Evolutionary conservation across 2,888 invertebrate genomes (phyloP).

Genomic region (Yponomeuta cagnagella): DNA sequence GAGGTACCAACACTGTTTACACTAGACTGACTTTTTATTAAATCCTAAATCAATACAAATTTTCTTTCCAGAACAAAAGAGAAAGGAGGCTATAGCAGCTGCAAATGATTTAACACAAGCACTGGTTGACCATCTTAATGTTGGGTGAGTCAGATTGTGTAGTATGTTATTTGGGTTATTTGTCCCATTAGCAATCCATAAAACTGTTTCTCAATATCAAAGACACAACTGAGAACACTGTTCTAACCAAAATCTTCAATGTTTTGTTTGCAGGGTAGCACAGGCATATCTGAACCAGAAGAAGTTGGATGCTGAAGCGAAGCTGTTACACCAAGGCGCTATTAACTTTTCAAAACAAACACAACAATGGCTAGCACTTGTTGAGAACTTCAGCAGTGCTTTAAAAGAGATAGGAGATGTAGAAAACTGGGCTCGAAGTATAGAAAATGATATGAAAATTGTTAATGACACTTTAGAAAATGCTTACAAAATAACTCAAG

Average conservation of each 20-base stretch:
- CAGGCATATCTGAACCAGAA: slow-evolving; percentile 99
- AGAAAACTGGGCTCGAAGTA: slow-evolving; percentile 98
- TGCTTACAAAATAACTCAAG: slow-evolving; percentile 87
- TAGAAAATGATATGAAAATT: slow-evolving; percentile 96
- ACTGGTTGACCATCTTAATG: slow-evolving; percentile 97
- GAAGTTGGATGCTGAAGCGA: slow-evolving; percentile 97
- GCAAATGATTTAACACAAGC: slow-evolving; percentile 95
- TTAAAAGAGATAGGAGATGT: slow-evolving; percentile 98
- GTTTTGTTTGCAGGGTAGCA: slow-evolving; percentile 83
- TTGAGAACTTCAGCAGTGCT: slow-evolving; percentile 90
- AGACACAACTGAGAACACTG: neutral
- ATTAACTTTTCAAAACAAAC: slow-evolving; percentile 97
- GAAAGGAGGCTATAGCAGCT: slow-evolving; percentile 94
- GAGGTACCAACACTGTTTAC: neutral
- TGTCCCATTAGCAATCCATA: neutral
- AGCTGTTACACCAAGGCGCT: slow-evolving; percentile 94
- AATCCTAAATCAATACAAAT: neutral
- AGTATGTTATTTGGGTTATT: slow-evolving; percentile 13
- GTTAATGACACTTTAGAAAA: slow-evolving; percentile 94
- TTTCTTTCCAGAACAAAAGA: slow-evolving; percentile 84
- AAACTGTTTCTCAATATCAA: too few species aligned
- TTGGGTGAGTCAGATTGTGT: slow-evolving; percentile 81
- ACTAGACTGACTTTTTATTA: neutral
- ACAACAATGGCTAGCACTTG: slow-evolving; percentile 95
- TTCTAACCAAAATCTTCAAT: neutral